Evolutionary conservation across 2,113 vertebrate genomes (phyloP), one percentile per base, ranked within the genome.

Genomic region (Nerophis ophidion): DNA sequence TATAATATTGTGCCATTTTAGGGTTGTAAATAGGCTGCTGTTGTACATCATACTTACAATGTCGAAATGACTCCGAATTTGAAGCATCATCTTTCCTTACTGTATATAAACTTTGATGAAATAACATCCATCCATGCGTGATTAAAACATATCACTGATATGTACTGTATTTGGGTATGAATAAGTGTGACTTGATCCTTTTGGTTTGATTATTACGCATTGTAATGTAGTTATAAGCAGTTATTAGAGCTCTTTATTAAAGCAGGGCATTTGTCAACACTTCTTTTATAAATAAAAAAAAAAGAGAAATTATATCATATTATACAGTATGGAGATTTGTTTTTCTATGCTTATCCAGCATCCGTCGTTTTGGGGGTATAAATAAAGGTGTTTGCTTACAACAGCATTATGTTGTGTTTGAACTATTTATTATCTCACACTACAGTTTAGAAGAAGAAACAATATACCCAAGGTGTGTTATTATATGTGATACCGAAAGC

Each of bases 1-100:
- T 69, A 75, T 65, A 76, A 13, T 76, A 49, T 68, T 67, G 68
- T 81, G 70, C 65, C 61, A 64, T 67, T 75, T 82, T 65, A 65
- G 72, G 59, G 63, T 16, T 81, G 69, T 74, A 68, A 50, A 71
- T 70, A 66, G 44, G 57, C 61, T 55, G 66, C 56, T 61, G 16
- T 42, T 72, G 65, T 47, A 65, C 65, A 65, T 56, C 36, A 17
- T 3, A 63, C 34, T 74, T 67, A 53, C 65, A 57, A 19, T 16
- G 33, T 62, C 34, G 26, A 58, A 42, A 57, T 58, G 61, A 68
- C 44, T 66, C 48, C 13, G 40, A 56, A 66, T 7, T 16, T 66
- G 54, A 56, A 35, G 34, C 14, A 38, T 40, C 38, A 12, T 9
- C 17, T 10, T 42, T 42, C 16, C 16, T 13, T 47, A 11, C 11